phyloP scores from a whole-genome alignment of 2,113 vertebrate genomes.

The Sitta europaea region DNA sequence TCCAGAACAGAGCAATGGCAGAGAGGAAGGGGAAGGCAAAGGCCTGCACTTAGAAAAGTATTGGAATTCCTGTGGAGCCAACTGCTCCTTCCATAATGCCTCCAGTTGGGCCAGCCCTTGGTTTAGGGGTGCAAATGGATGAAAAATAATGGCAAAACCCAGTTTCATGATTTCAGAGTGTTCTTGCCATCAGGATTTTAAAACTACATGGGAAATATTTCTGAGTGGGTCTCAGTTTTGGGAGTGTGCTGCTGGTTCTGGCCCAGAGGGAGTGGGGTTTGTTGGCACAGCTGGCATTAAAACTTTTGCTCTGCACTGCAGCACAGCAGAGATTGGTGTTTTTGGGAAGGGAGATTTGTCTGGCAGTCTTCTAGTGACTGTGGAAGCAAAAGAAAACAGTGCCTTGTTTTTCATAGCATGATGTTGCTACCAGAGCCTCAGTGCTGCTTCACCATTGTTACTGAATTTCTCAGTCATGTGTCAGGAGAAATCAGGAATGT shows the following conservation, averaged over 20 bases:
- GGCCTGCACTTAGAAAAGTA: background rate
- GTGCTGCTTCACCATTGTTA: background rate
- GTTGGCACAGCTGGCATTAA: background rate
- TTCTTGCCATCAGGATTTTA: background rate
- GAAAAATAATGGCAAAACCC: background rate
- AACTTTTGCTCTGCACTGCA: background rate
- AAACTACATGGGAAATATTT: background rate
- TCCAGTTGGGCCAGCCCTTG: background rate
- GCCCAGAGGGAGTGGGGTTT: background rate
- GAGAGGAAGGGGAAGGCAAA: background rate
- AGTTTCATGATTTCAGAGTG: background rate
- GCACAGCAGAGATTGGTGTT: background rate
- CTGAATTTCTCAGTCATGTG: background rate
- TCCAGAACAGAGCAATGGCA: background rate
- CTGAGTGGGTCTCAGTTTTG: background rate
- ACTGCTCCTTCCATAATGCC: background rate
- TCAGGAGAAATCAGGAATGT: slow-evolving; percentile 4
- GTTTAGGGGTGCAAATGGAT: background rate
- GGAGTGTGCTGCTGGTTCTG: background rate
- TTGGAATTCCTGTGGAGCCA: background rate
- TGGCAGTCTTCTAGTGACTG: background rate
- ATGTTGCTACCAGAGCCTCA: background rate
- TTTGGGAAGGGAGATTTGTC: background rate
- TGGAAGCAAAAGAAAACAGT: background rate
- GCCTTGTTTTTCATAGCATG: background rate